Base-by-base conservation (phyloP, 2,888 invertebrate genomes). In the Iphiclides podalirius region DNA sequence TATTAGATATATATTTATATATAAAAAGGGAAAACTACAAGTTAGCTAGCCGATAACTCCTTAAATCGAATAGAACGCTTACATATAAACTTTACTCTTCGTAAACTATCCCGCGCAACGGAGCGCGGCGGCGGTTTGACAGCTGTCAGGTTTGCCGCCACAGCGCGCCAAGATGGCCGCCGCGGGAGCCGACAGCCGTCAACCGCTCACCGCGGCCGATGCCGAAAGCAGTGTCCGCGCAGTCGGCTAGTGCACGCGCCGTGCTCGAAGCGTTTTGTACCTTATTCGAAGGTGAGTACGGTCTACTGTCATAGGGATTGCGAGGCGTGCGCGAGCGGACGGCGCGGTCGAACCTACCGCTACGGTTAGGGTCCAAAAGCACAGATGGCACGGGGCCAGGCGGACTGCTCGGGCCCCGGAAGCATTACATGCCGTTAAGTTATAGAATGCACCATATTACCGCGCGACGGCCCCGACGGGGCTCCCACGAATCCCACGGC, bases 371-470 rank as follows among this genome's bases (percentile, higher is more conserved):
- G 70, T 75, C 72, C 69, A 79, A 79, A 84, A 85, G 85, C 85
- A 85, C 85, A 67, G 76, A 76, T 76, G 81, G 84, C 80, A 66
- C 61, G 63, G 67, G 75, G 63, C 64, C 55, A 43, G 47, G 46
- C 43, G 20, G 20, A 6, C 48, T 58, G 52, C 48, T 55, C 54
- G 42, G 50, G 55, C 53, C 57, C 66, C 70, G 71, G 59, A 79
- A 85, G 85, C 85, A 85, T 85, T 70, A 74, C 67, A 86, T 85
- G 85, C 85, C 70, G 60, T 62, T 63, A 55, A 47, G 58, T 57
- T 46, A 54, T 62, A 60, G 46, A 66, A 70, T 63, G 77, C 76
- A 77, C 77, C 77, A 71, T n/a, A 60, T 49, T 43, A 8, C 53
- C 49, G 55, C 45, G 53, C 45, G 46, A 38, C 43, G 38, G 39